These are phyloP conservation scores for Synergus itoensis DNA, from an alignment of 2,888 invertebrate genomes.

Conservation along the genomic window DNA sequence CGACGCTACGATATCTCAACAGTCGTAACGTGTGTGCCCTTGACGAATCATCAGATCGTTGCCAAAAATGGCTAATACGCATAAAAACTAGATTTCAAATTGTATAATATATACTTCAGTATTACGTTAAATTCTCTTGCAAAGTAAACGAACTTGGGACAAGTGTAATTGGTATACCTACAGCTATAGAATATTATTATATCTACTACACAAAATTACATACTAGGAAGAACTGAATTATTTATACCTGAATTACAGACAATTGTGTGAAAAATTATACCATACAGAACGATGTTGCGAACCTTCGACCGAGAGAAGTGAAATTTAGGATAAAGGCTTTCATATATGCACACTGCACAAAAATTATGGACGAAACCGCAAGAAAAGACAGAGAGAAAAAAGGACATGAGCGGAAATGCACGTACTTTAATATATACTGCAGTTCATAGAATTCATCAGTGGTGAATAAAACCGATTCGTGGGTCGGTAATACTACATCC, in stretches of 20 bases:
- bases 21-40: not conserved
- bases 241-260: not conserved
- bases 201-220: not conserved
- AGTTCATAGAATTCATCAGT: slow-evolving; percentile 29
- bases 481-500: slow-evolving; percentile 31
- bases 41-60: slow-evolving; percentile 14
- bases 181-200: not conserved
- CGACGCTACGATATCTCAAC: slow-evolving; percentile 34
- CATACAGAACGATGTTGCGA: not conserved
- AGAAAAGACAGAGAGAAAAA: not conserved
- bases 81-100: not conserved
- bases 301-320: not conserved
- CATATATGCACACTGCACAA: slow-evolving; percentile 10
- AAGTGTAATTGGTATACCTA: not conserved
- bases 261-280: not conserved
- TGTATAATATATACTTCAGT: not conserved
- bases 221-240: not conserved
- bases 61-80: not conserved
- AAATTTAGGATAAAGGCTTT: slow-evolving; percentile 8
- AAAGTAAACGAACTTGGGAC: not conserved
- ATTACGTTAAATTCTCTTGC: not conserved
- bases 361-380: slow-evolving; percentile 14
- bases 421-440: slow-evolving; percentile 14
- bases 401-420: slow-evolving; percentile 16
- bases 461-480: slow-evolving; percentile 27